Evolutionary conservation across 1,140 invertebrate species (phyloP), one percentile per base, ranked within the genome.

Genomic region (Achroia grisella): DNA sequence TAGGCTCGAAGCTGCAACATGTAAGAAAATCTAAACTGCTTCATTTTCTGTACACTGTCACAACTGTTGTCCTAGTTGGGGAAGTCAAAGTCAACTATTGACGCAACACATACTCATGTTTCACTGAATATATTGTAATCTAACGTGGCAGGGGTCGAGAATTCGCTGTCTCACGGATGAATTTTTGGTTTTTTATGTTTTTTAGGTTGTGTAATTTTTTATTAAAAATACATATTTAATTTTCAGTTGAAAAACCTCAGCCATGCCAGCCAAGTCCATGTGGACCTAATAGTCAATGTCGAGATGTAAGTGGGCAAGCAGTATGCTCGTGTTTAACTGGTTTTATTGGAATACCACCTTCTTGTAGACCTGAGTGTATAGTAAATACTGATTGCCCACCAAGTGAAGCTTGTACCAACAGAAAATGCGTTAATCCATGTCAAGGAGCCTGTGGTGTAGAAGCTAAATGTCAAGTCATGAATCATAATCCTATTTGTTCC

Each of bases 291-390:
- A 88, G 88, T 47, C 87, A 91, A 36, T 95, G 93, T 71, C 87
- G 90, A 48, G 91, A 92, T 65, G 86, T 89, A 33, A 89, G 90
- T 57, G 89, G 89, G 14, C 89, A 90, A 48, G 90, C 90, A 23
- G 87, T 91, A 12, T 96, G 94, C 67, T 88, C 89, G 10, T 95
- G 94, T 71, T 70, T 93, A 17, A 66, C 88, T 1, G 90, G 92
- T 33, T 94, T 92, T 63, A 89, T 92, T 49, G 94, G 94, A 45
- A 93, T 93, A 79, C 93, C 94, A 10, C 93, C 91, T 42, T 90
- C 90, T 1, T 94, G 93, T 68, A 87, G 90, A 66, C 90, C 91
- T 1, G 91, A 92, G 71, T 93, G 91, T 71, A 79, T 89, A 11
- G 64, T 90, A 1, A 91, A 90, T 66, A 88, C 88, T 1, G 92